These are phyloP conservation scores for Biston betularia DNA, from an alignment of 2,888 invertebrate species.

Conservation along the genomic window DNA sequence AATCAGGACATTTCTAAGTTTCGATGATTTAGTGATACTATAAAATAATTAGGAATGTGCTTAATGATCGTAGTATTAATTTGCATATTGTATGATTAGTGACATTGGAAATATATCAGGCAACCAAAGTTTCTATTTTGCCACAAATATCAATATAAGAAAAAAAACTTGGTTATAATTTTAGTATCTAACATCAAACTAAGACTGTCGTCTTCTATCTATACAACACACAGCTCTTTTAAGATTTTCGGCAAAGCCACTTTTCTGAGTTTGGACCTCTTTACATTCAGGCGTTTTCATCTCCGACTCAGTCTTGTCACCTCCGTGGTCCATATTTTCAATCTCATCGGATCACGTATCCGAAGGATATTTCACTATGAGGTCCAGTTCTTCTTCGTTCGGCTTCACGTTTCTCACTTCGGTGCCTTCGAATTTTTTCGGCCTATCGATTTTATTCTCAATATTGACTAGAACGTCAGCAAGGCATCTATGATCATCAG, in stretches of 20 bases:
- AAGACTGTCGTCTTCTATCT: constrained; percentile 77
- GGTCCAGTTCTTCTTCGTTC: constrained; percentile 77
- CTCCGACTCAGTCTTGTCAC: constrained; percentile 69
- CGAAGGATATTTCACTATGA: constrained; percentile 80
- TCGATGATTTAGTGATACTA: constrained; percentile 3
- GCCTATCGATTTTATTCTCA: constrained; percentile 76
- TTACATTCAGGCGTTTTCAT: constrained; percentile 55
- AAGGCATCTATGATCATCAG: constrained; percentile 70
- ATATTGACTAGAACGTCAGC: constrained; percentile 80
- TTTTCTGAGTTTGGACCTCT: constrained; percentile 72
- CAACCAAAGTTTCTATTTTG: neutral
- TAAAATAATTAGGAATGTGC: constrained; percentile 18
- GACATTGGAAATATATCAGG: no score
- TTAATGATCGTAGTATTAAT: constrained; percentile 1
- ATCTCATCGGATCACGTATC: constrained; percentile 84
- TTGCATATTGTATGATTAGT: neutral
- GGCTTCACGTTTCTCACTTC: constrained; percentile 71
- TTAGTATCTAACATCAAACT: constrained; percentile 46
- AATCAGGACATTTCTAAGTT: neutral
- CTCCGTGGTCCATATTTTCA: constrained; percentile 58
- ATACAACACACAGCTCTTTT: constrained; percentile 81
- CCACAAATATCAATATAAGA: neutral
- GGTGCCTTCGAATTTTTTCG: constrained; percentile 74
- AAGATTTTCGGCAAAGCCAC: constrained; percentile 78
- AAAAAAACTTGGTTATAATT: constrained; percentile 8